A percentile compares a stretch with the other conserved stretches of the same genome.
Conservation (phyloP, 2,888 invertebrate genomes). For the Eueremaeus valkanovi region DNA sequence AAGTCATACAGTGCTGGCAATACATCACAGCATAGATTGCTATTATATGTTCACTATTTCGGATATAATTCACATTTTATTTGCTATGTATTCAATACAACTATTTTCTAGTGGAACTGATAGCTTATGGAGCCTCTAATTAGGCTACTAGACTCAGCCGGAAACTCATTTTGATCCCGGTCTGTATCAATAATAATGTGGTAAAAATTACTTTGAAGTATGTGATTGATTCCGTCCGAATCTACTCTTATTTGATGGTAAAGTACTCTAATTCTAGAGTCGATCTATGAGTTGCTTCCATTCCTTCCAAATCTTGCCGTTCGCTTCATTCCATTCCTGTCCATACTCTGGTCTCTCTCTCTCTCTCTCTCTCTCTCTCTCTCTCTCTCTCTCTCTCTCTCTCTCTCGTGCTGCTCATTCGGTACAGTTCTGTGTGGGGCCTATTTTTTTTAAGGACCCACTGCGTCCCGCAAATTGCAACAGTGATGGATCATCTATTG, state of each 20-base stretch:
- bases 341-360: too few relatives aligned
- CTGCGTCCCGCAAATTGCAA: conserved; percentile 19
- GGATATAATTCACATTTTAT: not conserved
- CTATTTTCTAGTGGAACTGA: conserved; percentile 11
- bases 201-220: not conserved
- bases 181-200: not conserved
- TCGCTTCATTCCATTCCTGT: too few relatives aligned
- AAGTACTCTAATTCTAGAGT: not conserved
- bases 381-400: too few relatives aligned
- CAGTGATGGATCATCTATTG: conserved; percentile 22
- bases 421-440: conserved; percentile 22
- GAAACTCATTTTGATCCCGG: not conserved
- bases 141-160: not conserved
- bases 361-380: too few relatives aligned
- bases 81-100: not conserved
- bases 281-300: not conserved
- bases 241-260: not conserved
- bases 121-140: conserved; percentile 27
- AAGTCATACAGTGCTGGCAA: too few relatives aligned
- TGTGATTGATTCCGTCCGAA: not conserved
- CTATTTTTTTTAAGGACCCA: conserved; percentile 5
- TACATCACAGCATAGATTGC: not conserved
- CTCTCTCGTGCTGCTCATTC: too few relatives aligned
- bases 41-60: too few relatives aligned
- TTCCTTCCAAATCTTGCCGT: too few relatives aligned